Evolutionary conservation across 2,113 vertebrate species (phyloP).

Genomic region (Leucosticte australis): DNA sequence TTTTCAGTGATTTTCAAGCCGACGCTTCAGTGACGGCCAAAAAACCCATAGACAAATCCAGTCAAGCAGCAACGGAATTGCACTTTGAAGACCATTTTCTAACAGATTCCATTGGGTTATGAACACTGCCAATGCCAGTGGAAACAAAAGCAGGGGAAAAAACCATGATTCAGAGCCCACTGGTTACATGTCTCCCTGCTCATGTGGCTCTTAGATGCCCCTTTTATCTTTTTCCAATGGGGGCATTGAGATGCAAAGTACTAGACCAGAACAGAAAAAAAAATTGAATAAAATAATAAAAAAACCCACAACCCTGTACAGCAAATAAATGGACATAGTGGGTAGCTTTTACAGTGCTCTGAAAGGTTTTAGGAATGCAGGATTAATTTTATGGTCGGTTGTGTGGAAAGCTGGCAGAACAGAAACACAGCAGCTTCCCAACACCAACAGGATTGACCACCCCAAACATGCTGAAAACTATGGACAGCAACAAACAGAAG

Average conservation of each 20-base stretch:
- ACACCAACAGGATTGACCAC: neutral
- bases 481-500: neutral
- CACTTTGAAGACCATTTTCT: slow-evolving; percentile 31
- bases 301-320: rapidly evolving
- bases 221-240: slow-evolving; percentile 16
- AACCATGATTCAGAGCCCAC: neutral
- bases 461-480: neutral
- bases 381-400: neutral
- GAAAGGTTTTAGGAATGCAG: neutral
- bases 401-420: slow-evolving; percentile 10
- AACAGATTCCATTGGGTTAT: neutral
- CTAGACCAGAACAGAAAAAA: neutral
- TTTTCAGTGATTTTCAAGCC: neutral
- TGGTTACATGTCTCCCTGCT: neutral
- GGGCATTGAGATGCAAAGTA: slow-evolving; percentile 25
- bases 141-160: slow-evolving; percentile 14
- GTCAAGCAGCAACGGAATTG: slow-evolving; percentile 8
- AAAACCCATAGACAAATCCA: neutral
- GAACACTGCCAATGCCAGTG: neutral
- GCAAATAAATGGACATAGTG: neutral
- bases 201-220: neutral
- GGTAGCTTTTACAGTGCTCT: neutral
- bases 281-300: neutral
- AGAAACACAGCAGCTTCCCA: neutral
- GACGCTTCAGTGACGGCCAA: neutral